Percentiles rank a stretch among this genome's conserved stretches.
These are phyloP conservation scores for Seira sanloemensis DNA, from an alignment of 2,888 invertebrate species.

Conservation along the genomic window DNA sequence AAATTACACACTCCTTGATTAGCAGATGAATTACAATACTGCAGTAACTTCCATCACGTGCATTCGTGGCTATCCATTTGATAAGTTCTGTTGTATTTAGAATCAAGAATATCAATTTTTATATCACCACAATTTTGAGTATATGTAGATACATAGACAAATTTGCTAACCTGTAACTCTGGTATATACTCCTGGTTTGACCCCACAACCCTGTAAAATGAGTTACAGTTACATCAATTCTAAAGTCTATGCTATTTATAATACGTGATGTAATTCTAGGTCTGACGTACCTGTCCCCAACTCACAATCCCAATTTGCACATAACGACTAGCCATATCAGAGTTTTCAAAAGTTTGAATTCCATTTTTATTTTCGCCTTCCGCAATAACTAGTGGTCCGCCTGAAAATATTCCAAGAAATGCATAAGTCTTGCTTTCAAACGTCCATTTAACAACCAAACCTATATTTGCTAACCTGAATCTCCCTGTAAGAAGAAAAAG, in stretches of 20 bases:
- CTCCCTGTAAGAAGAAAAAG: conserved; percentile 32
- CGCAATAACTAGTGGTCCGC: conserved; percentile 63
- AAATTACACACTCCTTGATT: too few relatives aligned
- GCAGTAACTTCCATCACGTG: conserved; percentile 67
- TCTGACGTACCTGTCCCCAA: conserved; percentile 59
- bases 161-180: conserved; percentile 64
- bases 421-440: not conserved
- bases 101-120: conserved; percentile 15
- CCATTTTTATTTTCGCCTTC: not conserved
- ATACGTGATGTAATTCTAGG: not conserved
- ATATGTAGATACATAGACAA: conserved; percentile 22
- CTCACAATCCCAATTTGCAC: conserved; percentile 70
- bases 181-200: conserved; percentile 71
- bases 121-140: conserved; percentile 24
- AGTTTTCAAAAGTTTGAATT: conserved; percentile 9
- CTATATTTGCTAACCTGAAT: conserved; percentile 29
- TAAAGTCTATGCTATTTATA: too few relatives aligned
- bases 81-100: conserved; percentile 61
- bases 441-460: not conserved
- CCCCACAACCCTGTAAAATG: conserved; percentile 36
- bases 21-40: too few relatives aligned
- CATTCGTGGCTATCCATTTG: conserved; percentile 67
- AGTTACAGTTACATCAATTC: not conserved
- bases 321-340: conserved; percentile 32
- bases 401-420: conserved; percentile 36